phyloP scores from a whole-genome alignment of 2,113 vertebrate genomes.

The Stigmatopora nigra region DNA sequence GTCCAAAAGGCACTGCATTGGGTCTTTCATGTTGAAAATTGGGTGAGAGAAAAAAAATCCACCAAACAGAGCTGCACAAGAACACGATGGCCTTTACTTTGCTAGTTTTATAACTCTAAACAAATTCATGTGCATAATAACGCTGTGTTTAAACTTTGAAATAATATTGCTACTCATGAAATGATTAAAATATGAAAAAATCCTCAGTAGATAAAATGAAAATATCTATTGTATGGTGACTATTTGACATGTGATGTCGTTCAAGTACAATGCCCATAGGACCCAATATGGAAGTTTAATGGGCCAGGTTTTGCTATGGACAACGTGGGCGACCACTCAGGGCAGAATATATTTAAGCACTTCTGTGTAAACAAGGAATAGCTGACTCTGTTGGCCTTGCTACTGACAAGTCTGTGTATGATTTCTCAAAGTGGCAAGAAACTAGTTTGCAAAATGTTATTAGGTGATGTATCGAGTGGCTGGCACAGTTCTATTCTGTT shows the following conservation, averaged over 20 bases:
- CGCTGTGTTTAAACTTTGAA: not conserved
- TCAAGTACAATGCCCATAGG: not conserved
- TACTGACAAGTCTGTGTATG: too few species aligned
- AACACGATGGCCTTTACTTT: not conserved
- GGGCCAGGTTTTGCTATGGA: too few species aligned
- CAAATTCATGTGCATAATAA: not conserved
- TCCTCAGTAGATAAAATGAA: not conserved
- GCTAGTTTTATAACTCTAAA: not conserved
- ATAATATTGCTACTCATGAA: not conserved
- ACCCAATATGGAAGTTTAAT: too few species aligned
- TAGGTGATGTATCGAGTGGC: too few species aligned
- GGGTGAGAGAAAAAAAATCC: not conserved
- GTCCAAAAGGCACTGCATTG: conserved; percentile 10
- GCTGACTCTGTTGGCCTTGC: too few species aligned
- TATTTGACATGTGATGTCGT: conserved; percentile 11
- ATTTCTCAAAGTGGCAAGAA: too few species aligned
- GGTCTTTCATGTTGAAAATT: conserved; percentile 13
- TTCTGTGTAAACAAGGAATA: too few species aligned
- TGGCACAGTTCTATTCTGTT: too few species aligned
- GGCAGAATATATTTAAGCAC: too few species aligned
- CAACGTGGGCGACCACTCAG: too few species aligned
- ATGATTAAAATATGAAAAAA: not conserved
- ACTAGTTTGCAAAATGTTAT: too few species aligned
- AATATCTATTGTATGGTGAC: not conserved
- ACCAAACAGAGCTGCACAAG: not conserved